Conservation (phyloP, 2,797 vertebrate species). For the Eleutherodactylus coqui region DNA sequence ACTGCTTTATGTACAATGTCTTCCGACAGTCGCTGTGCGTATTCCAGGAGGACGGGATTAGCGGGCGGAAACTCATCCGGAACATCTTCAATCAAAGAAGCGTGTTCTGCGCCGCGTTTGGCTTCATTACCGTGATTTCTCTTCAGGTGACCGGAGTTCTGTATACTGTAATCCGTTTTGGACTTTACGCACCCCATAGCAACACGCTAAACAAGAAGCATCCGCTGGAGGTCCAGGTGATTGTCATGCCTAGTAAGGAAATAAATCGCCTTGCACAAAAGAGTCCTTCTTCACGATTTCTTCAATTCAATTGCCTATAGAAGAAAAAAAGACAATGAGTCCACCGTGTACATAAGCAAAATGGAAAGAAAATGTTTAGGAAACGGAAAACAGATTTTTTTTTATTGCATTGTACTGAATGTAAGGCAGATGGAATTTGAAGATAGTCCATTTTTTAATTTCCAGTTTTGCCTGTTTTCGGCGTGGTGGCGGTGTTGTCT, state of each 20-base stretch:
- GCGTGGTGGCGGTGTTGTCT: too few relatives aligned
- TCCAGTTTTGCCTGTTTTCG: too few relatives aligned
- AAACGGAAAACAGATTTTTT: too few relatives aligned
- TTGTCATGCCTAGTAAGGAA: conserved; percentile 44
- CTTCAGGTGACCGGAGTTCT: conserved; percentile 72
- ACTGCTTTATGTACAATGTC: conserved; percentile 90
- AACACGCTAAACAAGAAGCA: conserved; percentile 65
- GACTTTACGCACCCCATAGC: conserved; percentile 98
- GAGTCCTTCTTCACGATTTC: conserved; percentile 58
- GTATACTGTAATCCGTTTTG: conserved; percentile 80
- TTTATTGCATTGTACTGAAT: too few relatives aligned
- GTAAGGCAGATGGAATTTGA: too few relatives aligned
- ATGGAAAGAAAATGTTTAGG: too few relatives aligned
- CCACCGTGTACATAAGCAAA: not conserved
- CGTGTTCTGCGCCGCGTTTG: conserved; percentile 73
- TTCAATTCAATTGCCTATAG: conserved; percentile 70
- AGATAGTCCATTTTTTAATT: too few relatives aligned
- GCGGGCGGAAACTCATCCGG: conserved; percentile 66
- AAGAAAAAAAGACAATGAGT: conserved; percentile 35
- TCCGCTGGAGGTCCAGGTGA: not conserved
- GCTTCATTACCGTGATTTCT: conserved; percentile 66
- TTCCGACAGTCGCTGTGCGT: conserved; percentile 87
- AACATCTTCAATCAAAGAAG: conserved; percentile 62
- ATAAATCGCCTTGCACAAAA: conserved; percentile 33
- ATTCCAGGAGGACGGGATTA: conserved; percentile 80